Evolutionary conservation across 2,797 vertebrate genomes (phyloP), one percentile per base, ranked within the genome.

Genomic region (Halcyon chelicuti): DNA sequence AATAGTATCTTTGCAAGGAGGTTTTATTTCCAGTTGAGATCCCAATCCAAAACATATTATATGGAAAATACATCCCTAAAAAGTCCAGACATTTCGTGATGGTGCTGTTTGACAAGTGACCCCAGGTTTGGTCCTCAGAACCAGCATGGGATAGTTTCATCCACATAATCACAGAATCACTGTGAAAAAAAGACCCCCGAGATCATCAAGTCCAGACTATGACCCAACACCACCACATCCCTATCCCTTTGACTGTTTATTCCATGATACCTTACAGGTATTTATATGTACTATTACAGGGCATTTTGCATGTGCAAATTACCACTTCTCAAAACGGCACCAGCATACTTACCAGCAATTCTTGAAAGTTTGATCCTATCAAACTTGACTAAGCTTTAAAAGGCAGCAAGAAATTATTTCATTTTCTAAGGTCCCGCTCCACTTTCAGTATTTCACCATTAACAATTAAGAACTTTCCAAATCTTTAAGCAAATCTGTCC

Each of bases 31-130:
- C 35, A 67, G 60, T 8, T 44, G 8, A 47, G 31, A 5, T 23
- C 73, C 28, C 21, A 67, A 66, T 25, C 9, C 14, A 26, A 72
- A 47, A 44, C 0, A 0, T 3, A 23, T 54, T 57, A 51, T 33
- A 39, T 23, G 23, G 42, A 81, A 80, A 80, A 66, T 5, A 14
- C 8, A 35, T 5, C 19, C 21, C 21, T 31, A 39, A 29, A 13
- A 0, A n/a, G 5, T 15, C 14, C 49, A 76, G 61, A 12, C 7
- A 40, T 80, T 83, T 93, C 14, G 12, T 37, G 9, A 62, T 20
- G 7, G 7, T 46, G 33, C 1, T 49, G 0, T 46, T 71, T 86
- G 29, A 22, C 37, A 74, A 6, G 0, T 25, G 35, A 54, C 12
- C 16, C 22, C 21, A 63, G 20, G 49, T 37, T 85, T 73, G 19